Base-by-base conservation (phyloP, 1,140 invertebrate genomes). In the Drosophila yakuba region DNA sequence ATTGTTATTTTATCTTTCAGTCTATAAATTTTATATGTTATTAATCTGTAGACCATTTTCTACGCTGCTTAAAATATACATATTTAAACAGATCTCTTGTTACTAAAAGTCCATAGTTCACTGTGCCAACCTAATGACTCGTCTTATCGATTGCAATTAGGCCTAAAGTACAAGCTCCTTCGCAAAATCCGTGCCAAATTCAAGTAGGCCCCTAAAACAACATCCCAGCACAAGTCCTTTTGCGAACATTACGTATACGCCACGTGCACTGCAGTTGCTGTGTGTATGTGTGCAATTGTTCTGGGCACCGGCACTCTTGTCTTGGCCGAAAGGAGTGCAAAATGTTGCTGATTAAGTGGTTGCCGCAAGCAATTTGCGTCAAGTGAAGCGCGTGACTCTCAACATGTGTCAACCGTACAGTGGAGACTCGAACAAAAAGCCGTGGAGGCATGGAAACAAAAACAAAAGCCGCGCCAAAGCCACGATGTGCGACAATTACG, bases 301-400 rank as follows among this genome's bases (percentile, higher is more conserved):
- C 48, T 44, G n/a, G 28, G 14, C 45, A 32, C 17, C 38, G 58
- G 20, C 38, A 38, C 32, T 55, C 56, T 25, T 47, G 48, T 69
- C 43, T 66, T 69, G 60, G 57, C 15, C 58, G 47, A 38, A 74
- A 74, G 60, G 56, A 73, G 59, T 77, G 63, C 44, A 85, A 66
- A 85, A 85, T 80, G 74, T 74, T 74, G 82, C 78, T 86, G 82
- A 81, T 81, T 78, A 85, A 85, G 78, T 81, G 83, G 64, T 85
- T 85, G 82, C 82, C 69, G 78, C 69, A 85, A 78, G 78, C 82
- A 85, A 78, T 85, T 85, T 85, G 74, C 78, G 72, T 83, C 80
- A 84, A 83, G 80, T 76, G 76, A 79, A 64, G 76, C 72, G 76
- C 74, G 78, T 62, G 78, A 78, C 74, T 78, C 76, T 85, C 74